Evolutionary conservation across 2,113 vertebrate genomes (phyloP).

Genomic region (Albula glossodonta): DNA sequence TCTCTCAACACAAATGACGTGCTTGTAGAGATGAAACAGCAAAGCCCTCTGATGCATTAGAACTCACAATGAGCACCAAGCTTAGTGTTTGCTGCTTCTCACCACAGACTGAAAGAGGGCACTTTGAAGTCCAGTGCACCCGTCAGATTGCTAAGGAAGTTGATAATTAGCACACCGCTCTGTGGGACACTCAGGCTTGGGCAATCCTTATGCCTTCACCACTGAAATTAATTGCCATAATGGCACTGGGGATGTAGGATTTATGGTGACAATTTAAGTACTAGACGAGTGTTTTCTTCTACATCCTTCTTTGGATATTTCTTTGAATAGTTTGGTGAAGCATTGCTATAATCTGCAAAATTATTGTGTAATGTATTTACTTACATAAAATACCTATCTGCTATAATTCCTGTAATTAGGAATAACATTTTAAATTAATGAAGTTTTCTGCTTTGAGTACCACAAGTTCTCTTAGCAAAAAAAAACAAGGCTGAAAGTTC

Average conservation of each 20-base stretch:
- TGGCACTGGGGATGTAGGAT: background rate
- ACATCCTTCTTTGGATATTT: background rate
- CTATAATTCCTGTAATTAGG: too few relatives aligned
- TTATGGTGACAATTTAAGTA: background rate
- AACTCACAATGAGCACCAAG: background rate
- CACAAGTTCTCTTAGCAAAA: too few relatives aligned
- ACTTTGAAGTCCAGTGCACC: background rate
- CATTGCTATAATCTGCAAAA: background rate
- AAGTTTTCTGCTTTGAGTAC: too few relatives aligned
- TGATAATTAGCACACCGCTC: background rate
- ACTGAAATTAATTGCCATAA: slow-evolving; percentile 14
- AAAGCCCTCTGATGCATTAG: background rate
- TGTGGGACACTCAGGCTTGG: background rate
- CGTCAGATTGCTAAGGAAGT: background rate
- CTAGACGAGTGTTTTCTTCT: background rate
- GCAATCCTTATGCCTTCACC: background rate
- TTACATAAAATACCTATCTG: too few relatives aligned
- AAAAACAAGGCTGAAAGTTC: too few relatives aligned
- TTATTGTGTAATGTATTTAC: too few relatives aligned
- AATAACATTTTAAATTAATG: too few relatives aligned
- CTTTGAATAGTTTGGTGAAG: background rate
- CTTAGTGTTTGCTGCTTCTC: background rate
- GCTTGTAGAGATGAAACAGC: background rate
- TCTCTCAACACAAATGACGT: background rate
- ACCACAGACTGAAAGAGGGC: background rate